Base-by-base conservation (phyloP, 2,888 invertebrate species). In the Parnassius apollo region DNA sequence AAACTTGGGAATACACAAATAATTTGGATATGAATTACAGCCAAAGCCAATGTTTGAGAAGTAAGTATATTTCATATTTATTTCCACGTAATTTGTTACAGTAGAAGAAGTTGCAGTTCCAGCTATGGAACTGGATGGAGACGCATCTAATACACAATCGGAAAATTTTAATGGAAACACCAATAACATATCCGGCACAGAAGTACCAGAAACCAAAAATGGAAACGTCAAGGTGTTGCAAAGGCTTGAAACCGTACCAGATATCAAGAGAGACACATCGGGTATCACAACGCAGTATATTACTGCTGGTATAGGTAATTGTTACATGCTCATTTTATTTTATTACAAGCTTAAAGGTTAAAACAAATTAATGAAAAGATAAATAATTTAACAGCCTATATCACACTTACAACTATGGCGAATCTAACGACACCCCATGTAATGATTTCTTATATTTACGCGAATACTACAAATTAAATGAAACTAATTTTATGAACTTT, bases 211-310 rank as follows among this genome's bases (percentile, higher is more conserved):
- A 42, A 65, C 64, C 55, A 75, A 69, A 44, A 86, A 86, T 62
- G 86, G 86, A 0, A 71, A 79, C 62, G 70, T 72, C 2, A 88
- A 86, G 68, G 70, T 82, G 10, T 70, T 91, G 25, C 75, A 81
- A 56, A 70, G 91, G 2, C 64, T 88, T 66, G 91, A 88, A 45
- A 91, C 91, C 0, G 87, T 90, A 1, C 91, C 91, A 0, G 91
- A 91, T 54, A 91, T 91, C 62, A 91, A 91, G 66, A 69, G 88
- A 42, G 91, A 91, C 46, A 88, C 88, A 0, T 86, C 90, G 0
- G 92, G 92, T 0, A 86, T 90, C 57, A 92, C 89, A 2, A 89
- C 89, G 0, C 92, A 92, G 72, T 91, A 91, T 59, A 85, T 92
- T 9, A 88, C 91, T 48, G 80, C 91, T 42, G 89, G 88, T 0